Evolutionary conservation across 92 coral and sea anemone species (phyloP).

Genomic region (Porites cylindrica): DNA sequence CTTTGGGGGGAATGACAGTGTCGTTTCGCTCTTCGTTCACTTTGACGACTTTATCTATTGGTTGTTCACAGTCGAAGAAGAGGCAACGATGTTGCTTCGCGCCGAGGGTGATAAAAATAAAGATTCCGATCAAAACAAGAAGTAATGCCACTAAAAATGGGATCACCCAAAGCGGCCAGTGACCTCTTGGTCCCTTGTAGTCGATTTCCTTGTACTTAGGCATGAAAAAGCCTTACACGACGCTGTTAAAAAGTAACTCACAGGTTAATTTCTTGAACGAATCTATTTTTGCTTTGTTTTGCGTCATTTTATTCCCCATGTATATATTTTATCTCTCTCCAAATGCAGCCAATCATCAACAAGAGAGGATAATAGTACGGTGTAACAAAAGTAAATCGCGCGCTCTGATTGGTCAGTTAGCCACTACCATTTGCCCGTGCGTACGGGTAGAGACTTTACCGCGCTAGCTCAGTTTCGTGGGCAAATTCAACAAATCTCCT

Average conservation of each 20-base stretch:
- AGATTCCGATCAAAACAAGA: conserved; percentile 71
- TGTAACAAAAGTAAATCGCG: no score
- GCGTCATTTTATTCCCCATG: no score
- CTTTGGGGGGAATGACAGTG: not conserved
- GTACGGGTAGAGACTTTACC: no score
- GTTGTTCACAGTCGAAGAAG: conserved; percentile 79
- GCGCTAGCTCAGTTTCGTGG: no score
- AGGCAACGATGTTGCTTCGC: conserved; percentile 77
- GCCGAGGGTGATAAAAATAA: conserved; percentile 77
- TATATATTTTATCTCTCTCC: no score
- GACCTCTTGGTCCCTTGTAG: conserved; percentile 68
- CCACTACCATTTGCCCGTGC: no score
- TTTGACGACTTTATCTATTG: conserved; percentile 12
- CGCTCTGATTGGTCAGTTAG: no score
- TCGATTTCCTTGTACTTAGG: conserved; percentile 57
- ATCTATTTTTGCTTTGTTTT: not conserved
- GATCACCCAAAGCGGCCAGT: conserved; percentile 86
- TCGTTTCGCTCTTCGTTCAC: conserved; percentile 15
- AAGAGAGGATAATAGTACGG: no score
- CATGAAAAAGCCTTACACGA: conserved; percentile 1
- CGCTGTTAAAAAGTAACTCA: not conserved
- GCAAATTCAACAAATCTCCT: no score
- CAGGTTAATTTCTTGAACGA: not conserved
- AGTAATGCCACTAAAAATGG: conserved; percentile 75
- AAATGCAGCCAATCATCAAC: no score